Conservation (phyloP, 1,140 invertebrate species). For the Drosophila seguyi region DNA sequence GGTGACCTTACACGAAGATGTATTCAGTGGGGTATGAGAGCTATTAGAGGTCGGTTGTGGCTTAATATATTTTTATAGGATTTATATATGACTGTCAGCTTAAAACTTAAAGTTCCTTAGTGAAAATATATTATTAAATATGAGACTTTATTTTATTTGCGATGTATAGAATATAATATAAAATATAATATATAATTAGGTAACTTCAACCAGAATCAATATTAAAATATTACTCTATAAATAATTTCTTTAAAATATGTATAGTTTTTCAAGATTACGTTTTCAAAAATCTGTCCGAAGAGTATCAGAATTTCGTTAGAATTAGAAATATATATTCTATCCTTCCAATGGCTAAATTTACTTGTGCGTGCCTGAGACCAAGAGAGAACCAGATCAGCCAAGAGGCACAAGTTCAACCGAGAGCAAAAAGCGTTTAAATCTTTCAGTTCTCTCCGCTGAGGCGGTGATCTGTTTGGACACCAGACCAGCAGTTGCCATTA, state of each 20-base stretch:
- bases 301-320: not conserved
- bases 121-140: not conserved
- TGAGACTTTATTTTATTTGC: not conserved
- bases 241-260: not conserved
- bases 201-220: not conserved
- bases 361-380: constrained; percentile 35
- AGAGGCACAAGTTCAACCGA: constrained; percentile 21
- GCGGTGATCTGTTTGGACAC: constrained; percentile 36
- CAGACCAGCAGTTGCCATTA: constrained; percentile 32
- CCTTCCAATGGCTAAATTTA: constrained; percentile 62
- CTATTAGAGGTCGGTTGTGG: not conserved
- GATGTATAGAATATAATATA: not conserved
- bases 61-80: not conserved
- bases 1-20: constrained; percentile 26
- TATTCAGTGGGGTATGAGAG: not conserved
- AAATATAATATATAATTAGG: too few relatives aligned
- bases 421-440: constrained; percentile 26
- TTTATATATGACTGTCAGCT: not conserved
- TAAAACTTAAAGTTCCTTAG: not conserved
- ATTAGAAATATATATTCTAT: not conserved
- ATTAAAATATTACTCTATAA: not conserved
- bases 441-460: constrained; percentile 53
- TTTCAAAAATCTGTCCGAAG: not conserved
- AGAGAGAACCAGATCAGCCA: constrained; percentile 1
- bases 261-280: not conserved